Evolutionary conservation across 2,797 vertebrate species (phyloP).

Genomic region (Falco peregrinus): DNA sequence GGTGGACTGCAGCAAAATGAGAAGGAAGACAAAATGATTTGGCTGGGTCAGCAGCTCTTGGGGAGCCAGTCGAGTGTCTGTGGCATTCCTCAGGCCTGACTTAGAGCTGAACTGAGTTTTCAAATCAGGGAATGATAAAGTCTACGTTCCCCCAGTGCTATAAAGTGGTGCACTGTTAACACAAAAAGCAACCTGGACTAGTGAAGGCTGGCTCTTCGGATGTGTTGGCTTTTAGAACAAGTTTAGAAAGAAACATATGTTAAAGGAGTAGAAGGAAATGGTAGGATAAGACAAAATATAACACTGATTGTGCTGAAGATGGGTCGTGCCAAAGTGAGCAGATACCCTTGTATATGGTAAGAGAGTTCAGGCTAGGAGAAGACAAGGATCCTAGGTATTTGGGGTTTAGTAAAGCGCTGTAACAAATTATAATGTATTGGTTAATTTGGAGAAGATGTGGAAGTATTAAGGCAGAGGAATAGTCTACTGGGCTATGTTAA

Average conservation of each 20-base stretch:
- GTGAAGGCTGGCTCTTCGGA: not conserved
- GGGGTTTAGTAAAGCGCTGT: not conserved
- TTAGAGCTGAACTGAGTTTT: not conserved
- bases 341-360: not conserved
- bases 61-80: not conserved
- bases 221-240: not conserved
- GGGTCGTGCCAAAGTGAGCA: not conserved
- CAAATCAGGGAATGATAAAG: not conserved
- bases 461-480: not conserved
- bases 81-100: not conserved
- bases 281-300: not conserved
- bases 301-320: not conserved
- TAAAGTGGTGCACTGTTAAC: not conserved
- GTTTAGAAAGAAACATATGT: not conserved
- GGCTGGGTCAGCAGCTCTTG: not conserved
- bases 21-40: not conserved
- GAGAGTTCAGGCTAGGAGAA: not conserved
- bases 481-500: not conserved
- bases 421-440: rapidly evolving
- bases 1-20: not conserved
- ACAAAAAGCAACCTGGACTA: not conserved
- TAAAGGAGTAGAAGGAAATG: not conserved
- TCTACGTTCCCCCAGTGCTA: not conserved
- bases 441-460: not conserved
- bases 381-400: not conserved